Evolutionary conservation across 2,113 vertebrate species (phyloP), one percentile per base, ranked within the genome.

Genomic region (Xiphophorus hellerii): DNA sequence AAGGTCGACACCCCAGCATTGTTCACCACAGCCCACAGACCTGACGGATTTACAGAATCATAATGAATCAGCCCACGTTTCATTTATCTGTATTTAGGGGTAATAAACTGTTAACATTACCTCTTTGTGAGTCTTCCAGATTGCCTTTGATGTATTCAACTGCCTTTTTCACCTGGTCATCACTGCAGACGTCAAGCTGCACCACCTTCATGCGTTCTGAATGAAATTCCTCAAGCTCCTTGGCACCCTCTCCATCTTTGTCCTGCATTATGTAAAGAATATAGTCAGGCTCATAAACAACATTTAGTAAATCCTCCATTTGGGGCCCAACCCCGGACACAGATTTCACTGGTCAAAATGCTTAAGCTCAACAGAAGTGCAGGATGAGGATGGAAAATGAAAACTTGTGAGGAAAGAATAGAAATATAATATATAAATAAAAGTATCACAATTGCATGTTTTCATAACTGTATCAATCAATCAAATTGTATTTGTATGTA

Each of bases 21-120:
- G 87, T 97, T 98, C 85, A 98, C 96, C 68, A 97, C 84, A 6
- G 95, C 96, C 96, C 96, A 98, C 71, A 97, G 92, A 92, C 95
- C 97, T 97, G 89, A 15, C 13, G 37, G 62, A 70, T 62, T 1
- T 3, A 69, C 27, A 72, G 12, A 5, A 20, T 58, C 25, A 74
- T n/a, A 74, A 13, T 22, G 20, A 62, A 22, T 51, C 22, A 70
- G 48, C 17, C 60, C 25, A 62, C 1, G 0, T 3, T 25, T 15
- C 63, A 31, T 33, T 29, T 4, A 61, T 5, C 0, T 14, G 0
- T 4, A 33, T 62, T 27, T 48, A 33, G 27, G 25, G 11, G 7
- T 14, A 3, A 27, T 29, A 1, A 0, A 2, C 6, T 6, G 5
- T 17, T 14, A 5, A 1, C 9, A 13, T 51, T 76, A 97, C 96